These are phyloP conservation scores for Philopedon plagiatum DNA, from an alignment of 2,888 invertebrate genomes.

Conservation along the genomic window DNA sequence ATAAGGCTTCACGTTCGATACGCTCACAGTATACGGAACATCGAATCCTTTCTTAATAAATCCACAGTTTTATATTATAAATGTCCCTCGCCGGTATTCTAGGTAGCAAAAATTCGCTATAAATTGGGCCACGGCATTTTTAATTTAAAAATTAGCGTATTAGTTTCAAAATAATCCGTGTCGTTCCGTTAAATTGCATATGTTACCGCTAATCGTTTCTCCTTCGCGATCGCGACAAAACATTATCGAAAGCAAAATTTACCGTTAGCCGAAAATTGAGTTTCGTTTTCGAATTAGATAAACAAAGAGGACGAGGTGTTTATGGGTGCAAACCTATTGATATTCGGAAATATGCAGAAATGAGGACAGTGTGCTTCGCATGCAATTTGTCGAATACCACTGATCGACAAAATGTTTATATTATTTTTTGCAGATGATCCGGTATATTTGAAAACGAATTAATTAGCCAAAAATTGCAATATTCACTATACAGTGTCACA, in stretches of 20 bases:
- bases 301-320: not conserved
- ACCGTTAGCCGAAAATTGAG: not conserved
- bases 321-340: not conserved
- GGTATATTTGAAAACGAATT: too few species aligned
- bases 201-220: not conserved
- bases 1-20: too few species aligned
- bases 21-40: too few species aligned
- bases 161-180: not conserved
- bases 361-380: not conserved
- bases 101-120: not conserved
- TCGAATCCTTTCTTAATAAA: too few species aligned
- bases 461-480: too few species aligned
- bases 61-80: too few species aligned
- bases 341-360: not conserved
- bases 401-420: too few species aligned
- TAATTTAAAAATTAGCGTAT: not conserved
- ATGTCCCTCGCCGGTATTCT: too few species aligned
- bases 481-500: too few species aligned
- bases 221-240: not conserved
- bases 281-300: slow-evolving; percentile 2
- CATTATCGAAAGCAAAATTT: not conserved
- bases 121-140: not conserved
- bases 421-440: too few species aligned
- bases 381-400: too few species aligned
- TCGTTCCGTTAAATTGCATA: not conserved